Base-by-base conservation (phyloP, 1,140 invertebrate species). In the Drosophila tani region DNA sequence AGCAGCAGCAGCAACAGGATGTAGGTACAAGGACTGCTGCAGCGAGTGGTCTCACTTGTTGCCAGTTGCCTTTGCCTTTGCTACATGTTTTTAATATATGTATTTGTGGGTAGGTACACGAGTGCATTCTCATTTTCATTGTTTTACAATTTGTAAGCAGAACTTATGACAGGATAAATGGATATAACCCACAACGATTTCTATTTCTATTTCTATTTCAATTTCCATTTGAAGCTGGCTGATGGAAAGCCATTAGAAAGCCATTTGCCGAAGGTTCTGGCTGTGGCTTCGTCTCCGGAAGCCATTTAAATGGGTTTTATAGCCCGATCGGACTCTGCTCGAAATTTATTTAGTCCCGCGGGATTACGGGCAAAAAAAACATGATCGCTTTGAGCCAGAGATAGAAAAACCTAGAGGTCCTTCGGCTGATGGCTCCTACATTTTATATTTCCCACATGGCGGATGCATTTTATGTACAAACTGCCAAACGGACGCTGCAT, bases 121-220 rank as follows among this genome's bases (percentile, higher is more conserved):
- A 49, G 60, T 68, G 69, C 49, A 71, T 78, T 84, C 80, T 75
- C 80, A 90, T 88, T 90, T 90, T 81, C 85, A 88, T 88, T 88
- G 85, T 88, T 88, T 88, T 88, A 88, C 85, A 88, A 88, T 88
- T 82, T 88, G 85, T 90, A 88, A 88, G 85, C 81, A 90, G 70
- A 88, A 88, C 85, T 88, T 88, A 88, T 88, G 85, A 90, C 79
- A 90, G 85, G 84, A 84, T 87, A 88, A 87, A 75, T 80, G 77
- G 55, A 55, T 55, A 55, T 55, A 38, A 21, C 4, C 53, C 77
- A 77, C 50, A 43, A 71, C 43, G 71, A 63, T 63, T 63, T 29
- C 35, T 55, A 53, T 63, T 62, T 9, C 32, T 35, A 51, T 35
- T 56, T 53, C 21, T 40, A 29, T 84, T 88, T 84, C 84, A 80